phyloP scores from a whole-genome alignment of 2,797 vertebrate species.

The Gorsachius magnificus region DNA sequence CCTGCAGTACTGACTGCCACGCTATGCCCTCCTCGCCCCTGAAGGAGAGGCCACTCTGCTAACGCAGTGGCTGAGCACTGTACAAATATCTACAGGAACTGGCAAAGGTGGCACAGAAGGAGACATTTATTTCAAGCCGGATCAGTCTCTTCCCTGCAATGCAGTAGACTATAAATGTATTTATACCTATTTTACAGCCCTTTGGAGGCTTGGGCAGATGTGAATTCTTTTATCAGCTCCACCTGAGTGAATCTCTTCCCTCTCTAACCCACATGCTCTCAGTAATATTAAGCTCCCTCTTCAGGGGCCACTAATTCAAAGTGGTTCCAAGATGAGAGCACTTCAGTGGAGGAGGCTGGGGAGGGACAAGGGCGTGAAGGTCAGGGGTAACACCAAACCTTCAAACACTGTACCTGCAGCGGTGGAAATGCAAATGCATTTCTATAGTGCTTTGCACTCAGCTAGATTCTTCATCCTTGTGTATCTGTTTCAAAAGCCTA shows the following conservation, averaged over 20 bases:
- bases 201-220: background rate
- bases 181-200: background rate
- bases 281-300: background rate
- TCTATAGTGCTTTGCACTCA: background rate
- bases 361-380: background rate
- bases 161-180: background rate
- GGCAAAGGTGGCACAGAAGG: background rate
- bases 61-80: background rate
- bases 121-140: background rate
- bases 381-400: background rate
- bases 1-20: background rate
- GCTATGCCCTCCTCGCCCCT: background rate
- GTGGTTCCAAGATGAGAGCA: background rate
- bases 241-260: background rate
- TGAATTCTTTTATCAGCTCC: background rate
- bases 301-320: background rate
- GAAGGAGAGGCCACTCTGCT: background rate
- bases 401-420: background rate
- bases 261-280: background rate
- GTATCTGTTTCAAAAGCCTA: background rate
- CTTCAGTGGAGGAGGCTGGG: background rate
- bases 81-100: background rate
- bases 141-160: background rate
- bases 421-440: background rate
- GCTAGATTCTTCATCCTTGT: background rate